Evolutionary conservation across 2,888 invertebrate species (phyloP), one percentile per base, ranked within the genome.

Genomic region (Leucoptera coffeella): DNA sequence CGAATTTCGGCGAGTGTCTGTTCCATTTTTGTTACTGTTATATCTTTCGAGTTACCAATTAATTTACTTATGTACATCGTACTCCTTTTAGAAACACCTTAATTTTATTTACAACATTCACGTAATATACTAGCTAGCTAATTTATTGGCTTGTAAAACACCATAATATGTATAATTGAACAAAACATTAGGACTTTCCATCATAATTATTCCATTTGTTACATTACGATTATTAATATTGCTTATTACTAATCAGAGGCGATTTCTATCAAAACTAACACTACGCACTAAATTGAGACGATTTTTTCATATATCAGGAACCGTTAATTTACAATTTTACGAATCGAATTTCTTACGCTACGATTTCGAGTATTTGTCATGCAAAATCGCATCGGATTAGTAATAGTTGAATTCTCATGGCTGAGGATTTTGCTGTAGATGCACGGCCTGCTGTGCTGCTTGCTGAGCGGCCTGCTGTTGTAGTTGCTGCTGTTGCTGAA

Each of bases 331-430:
- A n/a, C n/a, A n/a, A n/a, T n/a, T n/a, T n/a, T n/a, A n/a, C n/a
- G n/a, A n/a, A n/a, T n/a, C n/a, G n/a, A n/a, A n/a, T n/a, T n/a
- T n/a, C n/a, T n/a, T n/a, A n/a, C n/a, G n/a, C n/a, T 27, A 15
- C 11, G 12, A 17, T 14, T 26, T 26, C n/a, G n/a, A n/a, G n/a
- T n/a, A 27, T 43, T 37, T 39, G 38, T 36, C n/a, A 32, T 42
- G 43, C 37, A 60, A 64, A 65, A 69, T 64, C 61, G 62, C 60
- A 39, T 69, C 62, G 52, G 64, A 65, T 82, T 82, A 84, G 82
- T 82, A 83, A 75, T 82, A 83, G 73, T 74, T 81, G 69, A 82
- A 82, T 65, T 82, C 82, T 85, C 85, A 85, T 78, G 85, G 75
- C 47, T 78, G 78, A 42, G 72, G 65, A 42, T 69, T 71, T 41